Evolutionary conservation across 2,797 vertebrate species (phyloP).

Genomic region (Apogon talboti): DNA sequence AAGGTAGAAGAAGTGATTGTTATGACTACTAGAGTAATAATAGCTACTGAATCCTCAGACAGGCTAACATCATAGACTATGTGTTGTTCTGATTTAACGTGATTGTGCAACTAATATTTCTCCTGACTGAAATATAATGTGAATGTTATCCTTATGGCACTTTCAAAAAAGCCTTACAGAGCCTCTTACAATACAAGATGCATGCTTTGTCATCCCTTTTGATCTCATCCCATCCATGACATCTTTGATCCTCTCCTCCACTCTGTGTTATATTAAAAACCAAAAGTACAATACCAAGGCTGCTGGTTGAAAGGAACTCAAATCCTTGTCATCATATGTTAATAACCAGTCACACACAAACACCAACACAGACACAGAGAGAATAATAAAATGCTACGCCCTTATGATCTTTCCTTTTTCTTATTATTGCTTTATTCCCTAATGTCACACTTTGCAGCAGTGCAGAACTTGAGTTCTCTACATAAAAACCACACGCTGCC

Average conservation of each 20-base stretch:
- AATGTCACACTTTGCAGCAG: conserved; percentile 63
- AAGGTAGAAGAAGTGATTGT: conserved; percentile 40
- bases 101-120: conserved; percentile 34
- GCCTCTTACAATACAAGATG: conserved; percentile 61
- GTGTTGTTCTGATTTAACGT: conserved; percentile 30
- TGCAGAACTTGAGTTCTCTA: conserved; percentile 63
- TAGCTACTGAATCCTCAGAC: conserved; percentile 25
- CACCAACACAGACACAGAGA: conserved; percentile 53
- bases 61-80: conserved; percentile 16
- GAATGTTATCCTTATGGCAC: conserved; percentile 48
- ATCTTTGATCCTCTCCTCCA: conserved; percentile 73
- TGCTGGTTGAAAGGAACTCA: conserved; percentile 61
- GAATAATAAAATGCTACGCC: conserved; percentile 72
- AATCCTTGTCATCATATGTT: conserved; percentile 75
- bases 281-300: conserved; percentile 56
- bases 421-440: conserved; percentile 75
- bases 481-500: conserved; percentile 65
- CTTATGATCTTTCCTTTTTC: conserved; percentile 62
- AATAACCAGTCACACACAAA: conserved; percentile 64
- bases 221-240: conserved; percentile 67
- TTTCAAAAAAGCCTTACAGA: conserved; percentile 68
- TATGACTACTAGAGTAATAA: conserved; percentile 37
- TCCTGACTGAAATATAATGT: conserved; percentile 38
- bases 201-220: conserved; percentile 66
- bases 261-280: conserved; percentile 72